phyloP scores from a whole-genome alignment of 2,113 vertebrate species.

The Odocoileus hemionus region DNA sequence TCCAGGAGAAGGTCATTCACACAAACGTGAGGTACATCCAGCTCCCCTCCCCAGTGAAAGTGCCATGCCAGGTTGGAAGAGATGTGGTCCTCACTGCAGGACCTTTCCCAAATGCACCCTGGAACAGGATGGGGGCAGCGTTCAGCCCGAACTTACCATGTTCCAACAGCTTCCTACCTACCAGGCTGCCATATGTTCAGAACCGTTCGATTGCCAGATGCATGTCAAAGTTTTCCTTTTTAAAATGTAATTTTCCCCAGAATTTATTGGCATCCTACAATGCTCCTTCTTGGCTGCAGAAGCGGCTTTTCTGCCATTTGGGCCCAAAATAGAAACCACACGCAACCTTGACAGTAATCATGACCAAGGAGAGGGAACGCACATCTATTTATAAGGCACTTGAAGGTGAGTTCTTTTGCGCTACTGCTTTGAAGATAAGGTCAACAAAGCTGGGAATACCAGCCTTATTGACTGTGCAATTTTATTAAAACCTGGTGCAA shows the following conservation, averaged over 20 bases:
- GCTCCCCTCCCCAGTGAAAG: background rate
- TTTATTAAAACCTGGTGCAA: background rate
- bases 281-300: constrained; percentile 70
- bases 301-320: constrained; percentile 66
- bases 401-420: constrained; percentile 58
- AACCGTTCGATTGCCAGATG: constrained; percentile 67
- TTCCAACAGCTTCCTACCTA: constrained; percentile 66
- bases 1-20: constrained; percentile 41
- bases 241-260: constrained; percentile 71
- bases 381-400: constrained; percentile 51
- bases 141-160: constrained; percentile 23
- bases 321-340: constrained; percentile 70
- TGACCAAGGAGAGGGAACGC: constrained; percentile 48
- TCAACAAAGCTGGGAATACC: background rate
- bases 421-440: background rate
- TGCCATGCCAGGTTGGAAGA: background rate
- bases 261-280: constrained; percentile 74
- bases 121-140: constrained; percentile 17
- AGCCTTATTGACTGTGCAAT: background rate
- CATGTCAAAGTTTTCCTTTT: constrained; percentile 74
- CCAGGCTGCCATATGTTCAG: constrained; percentile 71
- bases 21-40: background rate
- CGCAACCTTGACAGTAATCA: constrained; percentile 64
- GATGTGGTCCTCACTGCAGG: constrained; percentile 23
- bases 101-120: constrained; percentile 26